Base-by-base conservation (phyloP, 2,888 invertebrate species). In the Autographa pulchrina region DNA sequence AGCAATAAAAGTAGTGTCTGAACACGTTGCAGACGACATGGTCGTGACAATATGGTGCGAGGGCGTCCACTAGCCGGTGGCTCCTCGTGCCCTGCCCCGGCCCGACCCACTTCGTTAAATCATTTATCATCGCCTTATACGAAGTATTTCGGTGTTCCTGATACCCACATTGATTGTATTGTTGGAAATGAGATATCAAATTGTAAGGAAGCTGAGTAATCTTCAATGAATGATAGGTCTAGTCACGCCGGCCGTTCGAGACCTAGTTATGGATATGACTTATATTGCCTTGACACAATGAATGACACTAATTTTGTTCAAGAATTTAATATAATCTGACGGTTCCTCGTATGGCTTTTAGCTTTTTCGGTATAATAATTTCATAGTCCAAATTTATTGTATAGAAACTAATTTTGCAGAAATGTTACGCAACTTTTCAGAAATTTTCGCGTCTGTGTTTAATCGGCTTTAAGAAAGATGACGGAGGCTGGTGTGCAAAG, bases 141-240 rank as follows among this genome's bases (percentile, higher is more conserved):
- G 69, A 70, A 72, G 80, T 71, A 81, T 76, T 82, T 72, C 61
- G 70, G 66, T 72, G 90, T 85, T 86, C 91, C 86, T 91, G 91
- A 92, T 92, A 88, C 91, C 90, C 85, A 91, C 87, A 89, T 92
- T 86, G 92, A 92, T 92, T 90, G 85, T 82, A 90, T 90, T 91
- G 90, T 90, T 78, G 77, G 82, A 84, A 79, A 54, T 65, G 69
- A 74, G 66, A 80, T 68, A 74, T 71, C 78, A 72, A 83, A 83
- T 79, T 77, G 63, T 78, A 67, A 70, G 68, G 70, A 74, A 74
- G 77, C 80, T 81, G 81, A 86, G 74, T 85, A 83, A 85, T 84
- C 72, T 78, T 70, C 66, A 70, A 72, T 73, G 65, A 81, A 71
- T 74, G 70, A 70, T 77, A 25, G 62, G 31, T 68, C 43, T 68